phyloP scores from a whole-genome alignment of 2,888 invertebrate species.

The Hydropsyche betteni region DNA sequence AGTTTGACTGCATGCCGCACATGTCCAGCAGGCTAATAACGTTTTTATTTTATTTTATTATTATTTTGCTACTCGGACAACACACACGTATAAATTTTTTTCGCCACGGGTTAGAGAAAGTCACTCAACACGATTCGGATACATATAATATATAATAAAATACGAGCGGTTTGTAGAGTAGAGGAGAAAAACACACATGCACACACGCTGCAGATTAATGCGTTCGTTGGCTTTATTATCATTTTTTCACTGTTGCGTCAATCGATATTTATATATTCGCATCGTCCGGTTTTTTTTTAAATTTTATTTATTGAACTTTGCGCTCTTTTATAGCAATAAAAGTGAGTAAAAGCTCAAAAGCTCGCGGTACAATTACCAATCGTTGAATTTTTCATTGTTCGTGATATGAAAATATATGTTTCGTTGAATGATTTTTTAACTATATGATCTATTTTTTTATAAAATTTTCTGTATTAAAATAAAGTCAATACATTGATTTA shows the following conservation, averaged over 20 bases:
- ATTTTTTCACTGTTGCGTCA: not conserved
- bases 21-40: not conserved
- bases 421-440: no score
- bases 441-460: no score
- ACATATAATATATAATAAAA: not conserved
- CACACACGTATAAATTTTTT: not conserved
- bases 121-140: slow-evolving; percentile 2
- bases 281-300: no score
- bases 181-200: not conserved
- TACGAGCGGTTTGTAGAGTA: no score
- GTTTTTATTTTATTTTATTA: not conserved
- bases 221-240: slow-evolving; percentile 4
- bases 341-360: no score
- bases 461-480: no score
- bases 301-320: no score
- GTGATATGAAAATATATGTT: no score
- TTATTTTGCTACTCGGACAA: not conserved
- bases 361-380: no score
- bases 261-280: not conserved
- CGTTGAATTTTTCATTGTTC: no score
- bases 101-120: not conserved
- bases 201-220: not conserved
- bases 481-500: no score
- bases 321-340: no score
- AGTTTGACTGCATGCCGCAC: slow-evolving; percentile 3